phyloP scores from a whole-genome alignment of 2,797 vertebrate genomes.

The Acanthopagrus latus region DNA sequence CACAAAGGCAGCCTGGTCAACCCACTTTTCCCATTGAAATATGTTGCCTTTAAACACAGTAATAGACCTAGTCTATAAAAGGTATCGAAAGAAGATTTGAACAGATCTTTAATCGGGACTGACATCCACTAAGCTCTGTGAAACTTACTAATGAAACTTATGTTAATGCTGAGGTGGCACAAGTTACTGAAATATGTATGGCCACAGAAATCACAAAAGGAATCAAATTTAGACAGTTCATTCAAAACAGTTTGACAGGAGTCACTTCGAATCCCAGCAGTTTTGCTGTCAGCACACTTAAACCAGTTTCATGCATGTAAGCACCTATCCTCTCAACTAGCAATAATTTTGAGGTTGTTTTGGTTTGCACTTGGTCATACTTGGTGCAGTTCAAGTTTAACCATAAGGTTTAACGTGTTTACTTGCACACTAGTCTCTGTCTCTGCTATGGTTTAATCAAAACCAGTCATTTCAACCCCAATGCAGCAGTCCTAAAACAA shows the following conservation, averaged over 20 bases:
- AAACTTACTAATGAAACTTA: slow-evolving; percentile 10
- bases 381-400: slow-evolving; percentile 43
- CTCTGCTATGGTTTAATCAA: slow-evolving; percentile 73
- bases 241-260: slow-evolving; percentile 38
- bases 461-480: slow-evolving; percentile 70
- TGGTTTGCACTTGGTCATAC: slow-evolving; percentile 50
- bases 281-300: slow-evolving; percentile 37
- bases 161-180: slow-evolving; percentile 31
- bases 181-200: slow-evolving; percentile 30
- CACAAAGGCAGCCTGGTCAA: slow-evolving; percentile 19
- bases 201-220: slow-evolving; percentile 25
- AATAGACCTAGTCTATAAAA: slow-evolving; percentile 26
- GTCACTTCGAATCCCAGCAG: slow-evolving; percentile 38
- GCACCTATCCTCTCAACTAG: slow-evolving; percentile 36
- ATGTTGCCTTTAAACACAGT: slow-evolving; percentile 35
- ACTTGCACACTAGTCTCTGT: slow-evolving; percentile 64
- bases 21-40: slow-evolving; percentile 34
- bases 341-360: slow-evolving; percentile 65
- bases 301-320: slow-evolving; percentile 18
- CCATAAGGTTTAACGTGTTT: slow-evolving; percentile 65
- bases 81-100: slow-evolving; percentile 23
- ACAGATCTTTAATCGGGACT: slow-evolving; percentile 23
- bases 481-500: slow-evolving; percentile 71
- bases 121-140: slow-evolving; percentile 19
- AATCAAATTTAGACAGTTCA: slow-evolving; percentile 42